Percentiles rank a stretch among this genome's conserved stretches.
Evolutionary conservation across 2,113 vertebrate species (phyloP).

Genomic region (Entomyzon cyanotis): DNA sequence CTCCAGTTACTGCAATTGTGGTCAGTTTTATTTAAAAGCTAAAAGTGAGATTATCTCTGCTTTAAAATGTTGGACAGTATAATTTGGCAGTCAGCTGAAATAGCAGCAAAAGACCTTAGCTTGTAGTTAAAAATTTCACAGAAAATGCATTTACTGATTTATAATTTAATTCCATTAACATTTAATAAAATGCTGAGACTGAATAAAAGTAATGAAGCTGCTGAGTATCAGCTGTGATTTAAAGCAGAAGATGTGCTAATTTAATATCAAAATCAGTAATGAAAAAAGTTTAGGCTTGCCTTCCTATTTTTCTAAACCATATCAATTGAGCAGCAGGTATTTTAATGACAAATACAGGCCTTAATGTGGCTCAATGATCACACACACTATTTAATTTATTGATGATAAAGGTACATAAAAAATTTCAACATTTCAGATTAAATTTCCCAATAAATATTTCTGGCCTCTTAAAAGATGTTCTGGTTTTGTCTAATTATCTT

Average conservation of each 20-base stretch:
- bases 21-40: not conserved
- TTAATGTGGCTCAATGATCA: not conserved
- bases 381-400: not conserved
- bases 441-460: not conserved
- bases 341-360: not conserved
- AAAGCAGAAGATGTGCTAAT: not conserved
- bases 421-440: not conserved
- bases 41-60: not conserved
- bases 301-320: not conserved
- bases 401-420: not conserved
- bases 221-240: not conserved
- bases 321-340: not conserved
- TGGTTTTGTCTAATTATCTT: not conserved
- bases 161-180: not conserved
- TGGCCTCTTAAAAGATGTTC: not conserved
- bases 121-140: not conserved
- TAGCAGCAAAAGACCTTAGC: not conserved
- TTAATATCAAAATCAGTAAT: not conserved
- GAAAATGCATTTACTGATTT: not conserved
- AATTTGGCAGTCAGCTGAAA: constrained; percentile 19
- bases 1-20: not conserved
- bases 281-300: not conserved
- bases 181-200: not conserved
- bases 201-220: not conserved
- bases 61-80: not conserved